Conservation (phyloP, 2,113 vertebrate species). For the Proteles cristata region DNA sequence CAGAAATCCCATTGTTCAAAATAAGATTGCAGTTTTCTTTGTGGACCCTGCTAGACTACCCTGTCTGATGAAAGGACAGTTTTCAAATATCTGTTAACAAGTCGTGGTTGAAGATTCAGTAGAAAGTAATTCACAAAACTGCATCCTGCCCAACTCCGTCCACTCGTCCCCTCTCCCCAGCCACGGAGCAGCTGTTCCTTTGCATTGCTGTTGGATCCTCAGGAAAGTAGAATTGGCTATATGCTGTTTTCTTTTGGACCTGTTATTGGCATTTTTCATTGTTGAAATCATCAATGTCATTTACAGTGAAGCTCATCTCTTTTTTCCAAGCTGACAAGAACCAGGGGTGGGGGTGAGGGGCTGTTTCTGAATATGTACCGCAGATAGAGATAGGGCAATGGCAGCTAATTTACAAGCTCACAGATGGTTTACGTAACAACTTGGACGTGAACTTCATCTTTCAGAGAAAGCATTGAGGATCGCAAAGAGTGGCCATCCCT, state of each 20-base stretch:
- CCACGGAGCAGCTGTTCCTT: neutral
- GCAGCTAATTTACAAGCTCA: neutral
- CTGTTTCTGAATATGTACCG: neutral
- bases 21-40: neutral
- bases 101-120: neutral
- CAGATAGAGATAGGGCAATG: neutral
- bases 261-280: neutral
- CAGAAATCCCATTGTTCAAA: neutral
- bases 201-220: neutral
- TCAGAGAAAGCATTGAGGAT: neutral
- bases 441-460: neutral
- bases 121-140: neutral
- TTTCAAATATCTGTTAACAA: neutral
- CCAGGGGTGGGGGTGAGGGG: neutral
- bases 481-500: neutral
- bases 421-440: neutral
- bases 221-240: neutral
- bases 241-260: neutral
- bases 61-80: neutral
- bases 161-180: too few species aligned
- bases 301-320: neutral
- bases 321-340: neutral
- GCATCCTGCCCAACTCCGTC: neutral
- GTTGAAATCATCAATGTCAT: neutral
- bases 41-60: neutral